Percentiles rank a stretch among this genome's conserved stretches.
These are phyloP conservation scores for Pristiophorus japonicus DNA, from an alignment of 2,113 vertebrate species.

Conservation along the genomic window DNA sequence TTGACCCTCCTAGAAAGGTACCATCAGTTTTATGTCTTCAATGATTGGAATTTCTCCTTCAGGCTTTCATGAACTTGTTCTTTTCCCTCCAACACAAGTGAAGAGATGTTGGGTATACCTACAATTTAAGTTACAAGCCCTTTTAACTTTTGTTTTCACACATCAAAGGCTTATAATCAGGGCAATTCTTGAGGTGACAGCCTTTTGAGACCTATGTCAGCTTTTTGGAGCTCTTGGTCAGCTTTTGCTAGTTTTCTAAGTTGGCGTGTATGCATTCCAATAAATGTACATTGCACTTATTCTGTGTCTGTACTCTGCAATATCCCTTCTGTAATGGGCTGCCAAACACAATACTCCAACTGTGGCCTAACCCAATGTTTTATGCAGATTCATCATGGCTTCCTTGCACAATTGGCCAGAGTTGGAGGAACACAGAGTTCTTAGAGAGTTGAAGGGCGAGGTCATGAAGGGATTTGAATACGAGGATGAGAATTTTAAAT, in stretches of 20 bases:
- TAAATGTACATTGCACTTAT: background rate
- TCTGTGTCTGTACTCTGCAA: background rate
- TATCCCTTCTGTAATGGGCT: background rate
- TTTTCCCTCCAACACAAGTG: background rate
- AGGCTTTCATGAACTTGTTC: background rate
- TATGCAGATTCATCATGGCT: background rate
- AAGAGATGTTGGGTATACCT: background rate
- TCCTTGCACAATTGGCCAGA: no score
- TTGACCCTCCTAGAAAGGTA: background rate
- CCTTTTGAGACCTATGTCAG: no score
- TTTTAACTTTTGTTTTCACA: background rate
- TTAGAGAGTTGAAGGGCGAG: background rate
- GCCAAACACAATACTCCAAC: background rate
- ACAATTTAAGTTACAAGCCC: background rate
- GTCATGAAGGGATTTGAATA: background rate
- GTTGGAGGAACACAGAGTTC: background rate
- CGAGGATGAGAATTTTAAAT: background rate
- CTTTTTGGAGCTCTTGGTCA: background rate
- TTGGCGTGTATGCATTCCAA: background rate
- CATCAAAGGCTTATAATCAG: background rate
- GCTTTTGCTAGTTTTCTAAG: background rate
- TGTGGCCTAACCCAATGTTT: background rate
- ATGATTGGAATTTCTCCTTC: background rate
- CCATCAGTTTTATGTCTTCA: background rate
- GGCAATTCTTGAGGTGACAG: no score